Percentiles rank a stretch among this genome's conserved stretches.
Conservation (phyloP, 2,113 vertebrate genomes). For the Takifugu bimaculatus region DNA sequence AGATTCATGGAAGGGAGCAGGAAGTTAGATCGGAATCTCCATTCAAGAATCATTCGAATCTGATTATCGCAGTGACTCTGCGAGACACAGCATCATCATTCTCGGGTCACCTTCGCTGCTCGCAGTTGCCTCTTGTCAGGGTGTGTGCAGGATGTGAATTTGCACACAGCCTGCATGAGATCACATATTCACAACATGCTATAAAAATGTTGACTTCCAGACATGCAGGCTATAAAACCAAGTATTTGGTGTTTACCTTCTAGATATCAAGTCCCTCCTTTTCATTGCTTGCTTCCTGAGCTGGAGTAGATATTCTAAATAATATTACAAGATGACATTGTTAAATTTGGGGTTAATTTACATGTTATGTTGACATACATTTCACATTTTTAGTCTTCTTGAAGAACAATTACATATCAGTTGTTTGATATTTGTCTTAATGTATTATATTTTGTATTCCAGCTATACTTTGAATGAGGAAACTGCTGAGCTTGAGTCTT, state of each 20-base stretch:
- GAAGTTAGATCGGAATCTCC: conserved; percentile 62
- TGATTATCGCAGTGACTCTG: conserved; percentile 50
- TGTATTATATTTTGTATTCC: too few relatives aligned
- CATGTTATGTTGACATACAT: too few relatives aligned
- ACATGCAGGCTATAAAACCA: background rate
- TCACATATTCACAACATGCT: background rate
- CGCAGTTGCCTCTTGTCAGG: background rate
- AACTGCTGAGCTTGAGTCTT: too few relatives aligned
- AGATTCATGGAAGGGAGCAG: conserved; percentile 63
- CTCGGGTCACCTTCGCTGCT: conserved; percentile 6
- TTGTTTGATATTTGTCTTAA: too few relatives aligned
- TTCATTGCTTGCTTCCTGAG: background rate
- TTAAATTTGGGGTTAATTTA: too few relatives aligned
- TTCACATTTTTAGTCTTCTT: too few relatives aligned
- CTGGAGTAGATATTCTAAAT: too few relatives aligned
- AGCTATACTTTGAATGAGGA: too few relatives aligned
- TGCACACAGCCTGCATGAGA: background rate
- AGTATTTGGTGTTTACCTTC: background rate
- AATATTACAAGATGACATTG: too few relatives aligned
- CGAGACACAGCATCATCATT: background rate
- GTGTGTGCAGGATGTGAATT: background rate
- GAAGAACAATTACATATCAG: too few relatives aligned
- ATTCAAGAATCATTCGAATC: conserved; percentile 60
- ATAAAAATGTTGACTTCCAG: background rate
- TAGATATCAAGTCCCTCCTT: background rate